Percentiles rank a stretch among this genome's conserved stretches.
phyloP scores from a whole-genome alignment of 2,113 vertebrate genomes.

The Bufo gargarizans region DNA sequence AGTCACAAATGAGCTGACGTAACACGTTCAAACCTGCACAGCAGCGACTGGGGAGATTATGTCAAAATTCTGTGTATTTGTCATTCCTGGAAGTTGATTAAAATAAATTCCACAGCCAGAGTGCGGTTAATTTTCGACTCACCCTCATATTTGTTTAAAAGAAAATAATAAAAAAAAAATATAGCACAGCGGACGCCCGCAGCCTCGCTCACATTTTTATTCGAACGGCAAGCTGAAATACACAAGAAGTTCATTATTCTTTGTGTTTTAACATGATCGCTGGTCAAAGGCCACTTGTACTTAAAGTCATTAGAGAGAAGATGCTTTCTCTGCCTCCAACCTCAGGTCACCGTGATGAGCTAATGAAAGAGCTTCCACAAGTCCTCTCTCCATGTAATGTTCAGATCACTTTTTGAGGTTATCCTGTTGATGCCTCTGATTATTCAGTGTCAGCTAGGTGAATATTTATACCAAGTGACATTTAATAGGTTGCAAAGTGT shows the following conservation, averaged over 20 bases:
- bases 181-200: background rate
- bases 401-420: conserved; percentile 62
- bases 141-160: background rate
- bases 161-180: background rate
- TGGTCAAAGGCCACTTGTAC: conserved; percentile 77
- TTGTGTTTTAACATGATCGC: conserved; percentile 74
- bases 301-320: conserved; percentile 80
- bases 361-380: conserved; percentile 81
- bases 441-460: conserved; percentile 38
- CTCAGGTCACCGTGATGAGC: conserved; percentile 68
- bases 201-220: background rate
- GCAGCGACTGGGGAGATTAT: no score
- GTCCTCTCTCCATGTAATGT: conserved; percentile 71
- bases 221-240: conserved; percentile 49
- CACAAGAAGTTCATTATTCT: conserved; percentile 65
- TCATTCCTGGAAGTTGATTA: no score
- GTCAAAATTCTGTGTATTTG: no score
- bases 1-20: no score
- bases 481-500: conserved; percentile 44
- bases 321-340: conserved; percentile 78
- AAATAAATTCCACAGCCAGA: no score
- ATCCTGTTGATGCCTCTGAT: conserved; percentile 52
- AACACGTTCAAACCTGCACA: no score
- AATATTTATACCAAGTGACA: conserved; percentile 48
- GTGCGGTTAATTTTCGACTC: no score